These are phyloP conservation scores for Platichthys stellatus DNA, from an alignment of 2,113 vertebrate species.

Conservation along the genomic window DNA sequence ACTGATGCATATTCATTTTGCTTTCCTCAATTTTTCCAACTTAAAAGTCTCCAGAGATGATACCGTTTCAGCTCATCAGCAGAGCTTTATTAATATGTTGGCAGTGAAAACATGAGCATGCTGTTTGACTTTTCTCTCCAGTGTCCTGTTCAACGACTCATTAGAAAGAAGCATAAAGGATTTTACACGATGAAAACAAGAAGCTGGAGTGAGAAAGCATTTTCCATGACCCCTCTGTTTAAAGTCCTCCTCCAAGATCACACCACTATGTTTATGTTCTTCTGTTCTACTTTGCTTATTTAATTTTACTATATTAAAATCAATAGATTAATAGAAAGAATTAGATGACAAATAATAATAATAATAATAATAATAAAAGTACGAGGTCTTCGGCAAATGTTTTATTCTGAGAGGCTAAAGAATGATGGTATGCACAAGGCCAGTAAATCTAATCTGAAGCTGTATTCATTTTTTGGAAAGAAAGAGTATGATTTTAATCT, in stretches of 20 bases:
- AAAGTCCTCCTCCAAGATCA: conserved; percentile 6
- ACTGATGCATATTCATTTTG: conserved; percentile 65
- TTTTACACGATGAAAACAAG: neutral
- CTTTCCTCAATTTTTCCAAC: conserved; percentile 47
- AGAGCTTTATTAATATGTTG: conserved; percentile 44
- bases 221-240: conserved; percentile 10
- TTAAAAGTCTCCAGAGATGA: conserved; percentile 51
- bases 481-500: conserved; percentile 39
- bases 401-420: conserved; percentile 16
- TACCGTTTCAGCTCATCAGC: conserved; percentile 38
- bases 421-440: conserved; percentile 23
- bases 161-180: conserved; percentile 23
- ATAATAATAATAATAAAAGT: neutral
- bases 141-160: conserved; percentile 43
- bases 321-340: neutral
- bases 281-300: conserved; percentile 7
- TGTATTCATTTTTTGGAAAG: conserved; percentile 40
- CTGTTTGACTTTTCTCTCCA: conserved; percentile 22
- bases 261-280: neutral
- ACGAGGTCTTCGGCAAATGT: neutral
- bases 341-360: neutral
- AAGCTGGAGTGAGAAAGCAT: conserved; percentile 13
- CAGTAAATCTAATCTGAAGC: conserved; percentile 47
- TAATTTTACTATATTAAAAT: neutral
- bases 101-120: conserved; percentile 12